Base-by-base conservation (phyloP, 2,888 invertebrate species). In the Phytoseiulus persimilis region DNA sequence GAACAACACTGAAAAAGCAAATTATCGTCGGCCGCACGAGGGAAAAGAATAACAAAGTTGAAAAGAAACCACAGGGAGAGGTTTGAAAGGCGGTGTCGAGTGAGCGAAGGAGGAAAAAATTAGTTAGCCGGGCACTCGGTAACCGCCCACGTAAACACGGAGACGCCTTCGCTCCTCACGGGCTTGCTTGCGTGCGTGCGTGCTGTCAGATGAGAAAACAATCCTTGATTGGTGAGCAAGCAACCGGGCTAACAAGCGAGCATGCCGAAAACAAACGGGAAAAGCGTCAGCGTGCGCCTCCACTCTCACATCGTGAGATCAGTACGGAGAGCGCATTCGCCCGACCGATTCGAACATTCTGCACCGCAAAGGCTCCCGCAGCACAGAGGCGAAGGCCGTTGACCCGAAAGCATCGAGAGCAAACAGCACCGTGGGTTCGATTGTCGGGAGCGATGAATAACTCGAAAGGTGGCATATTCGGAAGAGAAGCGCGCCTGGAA, bases 11-110 rank as follows among this genome's bases (percentile, higher is more conserved):
- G 65, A 65, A 65, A 65, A 65, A 65, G 28, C 65, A 65, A 65
- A 65, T 65, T 65, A 65, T 65, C 65, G 65, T 65, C 65, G 65
- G 65, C 65, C 65, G 65, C 65, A 65, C 65, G 65, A 65, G 65
- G 23, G 11, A 65, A 65, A 65, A 65, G 65, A 65, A 65, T 65
- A 65, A 65, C 65, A 65, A 65, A 65, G 65, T 65, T 65, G 18
- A 65, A 65, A 65, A 65, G 65, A 23, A 65, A 65, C 65, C 65
- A 65, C 65, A 65, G 65, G 65, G 28, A 28, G 28, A 65, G 65
- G 28, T 65, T 65, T 28, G 65, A 28, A 14, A 65, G 65, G 23
- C 1, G 18, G 18, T 23, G 65, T 65, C 23, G 65, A 65, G 65
- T 39, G 39, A 39, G 18, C 14, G 65, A 28, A 65, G 28, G 18